phyloP scores from a whole-genome alignment of 2,888 invertebrate species.

The Corbicula japonica region DNA sequence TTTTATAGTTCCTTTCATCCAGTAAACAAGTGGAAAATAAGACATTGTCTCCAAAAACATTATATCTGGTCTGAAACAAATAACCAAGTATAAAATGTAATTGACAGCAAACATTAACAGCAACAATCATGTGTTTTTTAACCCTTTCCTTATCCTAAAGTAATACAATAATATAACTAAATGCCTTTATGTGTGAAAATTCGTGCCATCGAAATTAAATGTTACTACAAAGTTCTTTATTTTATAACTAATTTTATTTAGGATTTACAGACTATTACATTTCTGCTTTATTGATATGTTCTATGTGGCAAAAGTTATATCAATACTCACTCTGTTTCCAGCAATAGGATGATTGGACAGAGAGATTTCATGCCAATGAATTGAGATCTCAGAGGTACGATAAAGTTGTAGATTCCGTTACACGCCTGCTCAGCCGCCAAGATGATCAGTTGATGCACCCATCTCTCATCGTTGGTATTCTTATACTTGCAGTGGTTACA shows the following conservation, averaged over 20 bases:
- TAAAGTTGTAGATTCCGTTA: slow-evolving; percentile 99
- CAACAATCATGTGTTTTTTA: neutral
- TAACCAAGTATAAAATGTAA: neutral
- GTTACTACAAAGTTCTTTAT: too few species aligned
- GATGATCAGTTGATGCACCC: slow-evolving; percentile 99
- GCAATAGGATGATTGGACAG: slow-evolving; percentile 97
- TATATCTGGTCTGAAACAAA: slow-evolving; percentile 74
- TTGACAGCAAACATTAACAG: neutral
- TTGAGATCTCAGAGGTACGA: slow-evolving; percentile 98
- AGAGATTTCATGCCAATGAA: slow-evolving; percentile 97
- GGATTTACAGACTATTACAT: too few species aligned
- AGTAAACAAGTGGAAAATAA: slow-evolving; percentile 98
- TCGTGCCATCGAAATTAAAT: too few species aligned
- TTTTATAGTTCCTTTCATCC: slow-evolving; percentile 99
- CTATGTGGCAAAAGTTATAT: neutral
- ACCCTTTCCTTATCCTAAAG: too few species aligned
- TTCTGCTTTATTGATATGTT: too few species aligned
- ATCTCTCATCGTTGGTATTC: slow-evolving; percentile 96
- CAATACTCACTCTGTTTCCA: slow-evolving; percentile 90
- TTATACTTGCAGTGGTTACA: slow-evolving; percentile 97
- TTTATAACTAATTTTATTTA: too few species aligned
- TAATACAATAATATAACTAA: too few species aligned
- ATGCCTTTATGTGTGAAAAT: too few species aligned
- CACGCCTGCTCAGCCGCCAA: slow-evolving; percentile 98
- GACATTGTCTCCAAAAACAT: slow-evolving; percentile 97